Conservation (phyloP, 2,113 vertebrate species). For the Pogonocichla stellata region DNA sequence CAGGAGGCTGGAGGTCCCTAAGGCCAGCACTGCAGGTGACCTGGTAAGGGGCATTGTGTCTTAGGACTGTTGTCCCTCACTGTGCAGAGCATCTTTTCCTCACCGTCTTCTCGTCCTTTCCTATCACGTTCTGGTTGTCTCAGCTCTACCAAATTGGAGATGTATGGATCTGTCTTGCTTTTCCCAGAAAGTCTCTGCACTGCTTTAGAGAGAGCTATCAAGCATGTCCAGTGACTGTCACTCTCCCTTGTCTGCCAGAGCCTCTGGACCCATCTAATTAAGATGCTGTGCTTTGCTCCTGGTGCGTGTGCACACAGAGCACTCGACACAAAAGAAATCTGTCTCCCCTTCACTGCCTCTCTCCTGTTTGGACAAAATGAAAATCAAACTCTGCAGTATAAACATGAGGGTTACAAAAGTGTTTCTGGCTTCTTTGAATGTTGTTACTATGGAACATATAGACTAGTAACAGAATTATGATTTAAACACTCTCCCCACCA, state of each 20-base stretch:
- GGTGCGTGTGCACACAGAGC: conserved; percentile 25
- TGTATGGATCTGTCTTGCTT: conserved; percentile 34
- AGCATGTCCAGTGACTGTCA: conserved; percentile 52
- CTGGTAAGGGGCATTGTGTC: no score
- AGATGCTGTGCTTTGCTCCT: conserved; percentile 47
- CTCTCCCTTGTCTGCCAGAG: conserved; percentile 24
- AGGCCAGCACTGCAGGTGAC: background rate
- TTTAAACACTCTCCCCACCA: conserved; percentile 7
- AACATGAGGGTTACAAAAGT: background rate
- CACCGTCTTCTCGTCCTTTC: background rate
- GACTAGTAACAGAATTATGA: conserved; percentile 15
- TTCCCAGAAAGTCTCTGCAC: background rate
- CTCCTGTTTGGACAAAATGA: conserved; percentile 42
- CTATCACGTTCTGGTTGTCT: background rate
- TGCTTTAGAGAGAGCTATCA: conserved; percentile 43
- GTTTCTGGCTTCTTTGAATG: background rate
- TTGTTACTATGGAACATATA: background rate
- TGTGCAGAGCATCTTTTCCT: background rate
- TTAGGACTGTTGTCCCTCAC: background rate
- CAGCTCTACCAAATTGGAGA: background rate
- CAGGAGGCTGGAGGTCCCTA: background rate
- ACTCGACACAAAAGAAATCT: conserved; percentile 39
- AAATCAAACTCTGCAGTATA: conserved; percentile 38
- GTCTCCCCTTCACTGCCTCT: conserved; percentile 47
- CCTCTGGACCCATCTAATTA: conserved; percentile 54